phyloP scores from a whole-genome alignment of 2,888 invertebrate genomes.

The Hydrotaea diabolus region DNA sequence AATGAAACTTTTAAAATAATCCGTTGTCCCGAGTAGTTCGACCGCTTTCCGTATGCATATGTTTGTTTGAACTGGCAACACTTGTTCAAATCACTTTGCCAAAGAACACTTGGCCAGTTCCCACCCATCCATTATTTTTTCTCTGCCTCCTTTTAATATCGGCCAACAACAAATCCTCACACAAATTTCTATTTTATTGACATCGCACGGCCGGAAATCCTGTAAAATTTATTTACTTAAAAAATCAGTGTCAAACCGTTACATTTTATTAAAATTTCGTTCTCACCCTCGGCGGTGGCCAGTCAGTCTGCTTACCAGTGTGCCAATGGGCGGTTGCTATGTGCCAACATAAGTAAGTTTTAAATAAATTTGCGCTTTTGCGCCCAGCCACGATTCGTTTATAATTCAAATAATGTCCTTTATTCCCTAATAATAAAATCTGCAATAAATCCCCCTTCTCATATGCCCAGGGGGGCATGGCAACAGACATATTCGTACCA shows the following conservation, averaged over 20 bases:
- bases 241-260: conserved; percentile 51
- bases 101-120: conserved; percentile 20
- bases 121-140: not conserved
- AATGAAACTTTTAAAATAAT: not conserved
- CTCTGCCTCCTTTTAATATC: too few species aligned
- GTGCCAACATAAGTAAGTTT: conserved; percentile 45
- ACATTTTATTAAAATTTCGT: conserved; percentile 49
- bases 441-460: not conserved
- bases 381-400: conserved; percentile 12
- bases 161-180: conserved; percentile 8
- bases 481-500: conserved; percentile 32
- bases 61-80: not conserved
- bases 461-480: not conserved
- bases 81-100: not conserved
- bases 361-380: conserved; percentile 57
- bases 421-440: conserved; percentile 20
- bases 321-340: conserved; percentile 13
- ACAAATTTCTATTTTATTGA: conserved; percentile 43
- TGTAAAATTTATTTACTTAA: conserved; percentile 41
- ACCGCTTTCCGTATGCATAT: conserved; percentile 17
- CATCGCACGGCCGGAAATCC: conserved; percentile 29
- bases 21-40: not conserved
- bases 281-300: conserved; percentile 27
- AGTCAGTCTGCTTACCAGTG: too few species aligned
- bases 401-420: conserved; percentile 21